Percentiles rank a stretch among this genome's conserved stretches.
Evolutionary conservation across 2,888 invertebrate species (phyloP).

Genomic region (Acanthosepion esculentum): DNA sequence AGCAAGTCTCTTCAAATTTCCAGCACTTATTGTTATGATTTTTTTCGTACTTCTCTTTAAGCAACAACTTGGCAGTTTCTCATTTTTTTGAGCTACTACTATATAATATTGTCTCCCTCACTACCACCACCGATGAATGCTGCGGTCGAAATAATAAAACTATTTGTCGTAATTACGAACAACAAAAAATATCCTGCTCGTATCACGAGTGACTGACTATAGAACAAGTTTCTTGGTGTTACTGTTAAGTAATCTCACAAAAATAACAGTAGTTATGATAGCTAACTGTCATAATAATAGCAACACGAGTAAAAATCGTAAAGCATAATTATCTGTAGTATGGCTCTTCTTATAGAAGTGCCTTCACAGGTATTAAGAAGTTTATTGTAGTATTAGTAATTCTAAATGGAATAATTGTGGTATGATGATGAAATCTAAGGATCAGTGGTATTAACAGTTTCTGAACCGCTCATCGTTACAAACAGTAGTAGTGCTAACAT

Average conservation of each 20-base stretch:
- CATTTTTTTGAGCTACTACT: background rate
- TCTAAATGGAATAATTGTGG: background rate
- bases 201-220: background rate
- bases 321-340: background rate
- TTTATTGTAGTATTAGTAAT: background rate
- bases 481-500: too few relatives aligned
- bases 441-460: background rate
- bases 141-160: too few relatives aligned
- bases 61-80: background rate
- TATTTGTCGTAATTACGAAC: background rate
- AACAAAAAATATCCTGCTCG: background rate
- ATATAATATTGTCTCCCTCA: background rate
- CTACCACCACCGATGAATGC: too few relatives aligned
- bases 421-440: background rate
- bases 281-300: too few relatives aligned
- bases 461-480: background rate
- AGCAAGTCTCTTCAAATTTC: background rate
- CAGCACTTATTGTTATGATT: background rate
- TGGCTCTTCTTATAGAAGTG: background rate
- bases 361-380: background rate
- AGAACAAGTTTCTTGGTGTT: background rate
- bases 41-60: background rate
- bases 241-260: background rate
- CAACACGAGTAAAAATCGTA: background rate
- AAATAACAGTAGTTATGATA: background rate